A percentile compares a stretch with the other conserved stretches of the same genome.
Conservation (phyloP, 2,113 vertebrate species). For the Nyctibius bracteatus region DNA sequence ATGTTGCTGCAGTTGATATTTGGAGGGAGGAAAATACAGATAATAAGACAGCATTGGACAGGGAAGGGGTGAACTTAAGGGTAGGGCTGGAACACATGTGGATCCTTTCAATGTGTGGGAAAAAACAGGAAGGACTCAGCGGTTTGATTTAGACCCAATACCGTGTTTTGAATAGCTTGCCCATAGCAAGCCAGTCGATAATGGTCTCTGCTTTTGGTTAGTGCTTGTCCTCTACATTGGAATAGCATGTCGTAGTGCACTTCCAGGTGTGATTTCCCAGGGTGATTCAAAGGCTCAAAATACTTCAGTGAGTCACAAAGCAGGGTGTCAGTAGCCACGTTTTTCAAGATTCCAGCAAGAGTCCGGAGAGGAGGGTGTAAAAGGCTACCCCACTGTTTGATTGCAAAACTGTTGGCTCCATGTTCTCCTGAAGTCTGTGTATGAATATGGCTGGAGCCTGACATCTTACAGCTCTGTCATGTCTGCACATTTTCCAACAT, state of each 20-base stretch:
- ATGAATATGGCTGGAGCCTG: not conserved
- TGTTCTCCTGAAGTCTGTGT: fast-evolving
- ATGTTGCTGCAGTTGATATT: not conserved
- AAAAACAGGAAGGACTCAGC: not conserved
- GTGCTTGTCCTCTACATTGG: not conserved
- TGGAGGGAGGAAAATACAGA: not conserved
- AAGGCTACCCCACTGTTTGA: not conserved
- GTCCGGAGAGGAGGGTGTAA: not conserved
- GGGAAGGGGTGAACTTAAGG: not conserved
- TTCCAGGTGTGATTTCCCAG: not conserved
- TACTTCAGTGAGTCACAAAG: not conserved
- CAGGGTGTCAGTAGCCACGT: not conserved
- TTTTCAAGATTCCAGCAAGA: not conserved
- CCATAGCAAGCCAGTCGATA: not conserved
- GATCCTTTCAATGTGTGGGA: not conserved
- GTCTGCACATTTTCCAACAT: not conserved
- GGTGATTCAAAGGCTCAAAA: not conserved
- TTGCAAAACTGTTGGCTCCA: not conserved
- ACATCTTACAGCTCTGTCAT: not conserved
- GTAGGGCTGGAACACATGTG: not conserved
- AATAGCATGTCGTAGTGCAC: not conserved
- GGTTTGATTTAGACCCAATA: not conserved
- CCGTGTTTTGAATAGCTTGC: not conserved
- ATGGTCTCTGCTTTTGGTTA: not conserved
- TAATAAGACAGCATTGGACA: not conserved